A percentile compares a stretch with the other conserved stretches of the same genome.
These are phyloP conservation scores for Perizoma flavofasciatum DNA, from an alignment of 2,888 invertebrate genomes.

Conservation along the genomic window DNA sequence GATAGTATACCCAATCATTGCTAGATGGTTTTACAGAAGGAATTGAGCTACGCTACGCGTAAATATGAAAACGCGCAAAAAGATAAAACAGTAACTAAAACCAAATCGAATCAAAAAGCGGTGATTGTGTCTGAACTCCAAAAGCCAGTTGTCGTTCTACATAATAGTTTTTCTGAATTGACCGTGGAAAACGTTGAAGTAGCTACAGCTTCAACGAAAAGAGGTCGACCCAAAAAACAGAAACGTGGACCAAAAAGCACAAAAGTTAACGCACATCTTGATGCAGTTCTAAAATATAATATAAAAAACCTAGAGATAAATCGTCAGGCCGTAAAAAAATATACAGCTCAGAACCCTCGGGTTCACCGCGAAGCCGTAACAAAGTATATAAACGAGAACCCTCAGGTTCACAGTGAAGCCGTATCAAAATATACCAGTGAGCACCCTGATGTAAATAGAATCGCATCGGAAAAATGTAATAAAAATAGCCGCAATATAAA, in stretches of 20 bases:
- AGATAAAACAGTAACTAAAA: too few relatives aligned
- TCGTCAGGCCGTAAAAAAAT: background rate
- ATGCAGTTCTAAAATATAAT: background rate
- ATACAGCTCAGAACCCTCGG: background rate
- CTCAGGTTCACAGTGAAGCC: too few relatives aligned
- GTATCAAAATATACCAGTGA: background rate
- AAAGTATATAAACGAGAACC: too few relatives aligned
- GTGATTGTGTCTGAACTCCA: background rate
- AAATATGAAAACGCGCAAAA: too few relatives aligned
- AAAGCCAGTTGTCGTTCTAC: conserved; percentile 1
- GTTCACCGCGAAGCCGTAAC: background rate
- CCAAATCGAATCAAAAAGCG: background rate
- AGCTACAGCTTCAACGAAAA: background rate
- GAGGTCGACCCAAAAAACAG: conserved; percentile 1
- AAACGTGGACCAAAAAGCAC: background rate
- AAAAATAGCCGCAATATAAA: background rate
- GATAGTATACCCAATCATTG: too few relatives aligned
- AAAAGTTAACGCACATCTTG: background rate
- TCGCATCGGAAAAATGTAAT: background rate
- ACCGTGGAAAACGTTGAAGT: background rate
- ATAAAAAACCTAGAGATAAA: background rate
- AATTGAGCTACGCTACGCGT: too few relatives aligned
- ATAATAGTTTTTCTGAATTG: too few relatives aligned
- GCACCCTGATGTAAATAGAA: background rate
- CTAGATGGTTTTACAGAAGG: too few relatives aligned